Evolutionary conservation across 2,113 vertebrate species (phyloP), one percentile per base, ranked within the genome.

Genomic region (Garra rufa): DNA sequence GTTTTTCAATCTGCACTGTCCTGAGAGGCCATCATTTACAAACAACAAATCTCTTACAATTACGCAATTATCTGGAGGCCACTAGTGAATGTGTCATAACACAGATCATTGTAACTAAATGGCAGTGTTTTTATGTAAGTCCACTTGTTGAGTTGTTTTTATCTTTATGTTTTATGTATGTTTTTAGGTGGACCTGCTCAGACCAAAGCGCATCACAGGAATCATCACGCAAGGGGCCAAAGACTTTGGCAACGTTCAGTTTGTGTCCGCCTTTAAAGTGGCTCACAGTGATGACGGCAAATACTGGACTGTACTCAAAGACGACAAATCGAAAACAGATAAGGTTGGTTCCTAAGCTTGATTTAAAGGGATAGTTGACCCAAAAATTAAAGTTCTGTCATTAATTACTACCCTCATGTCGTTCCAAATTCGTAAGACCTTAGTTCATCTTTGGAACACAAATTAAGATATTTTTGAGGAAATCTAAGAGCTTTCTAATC

Each of bases 161-260:
- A 28, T 85, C 9, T 85, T 4, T 38, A 4, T 43, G 41, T 65
- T 14, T 65, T 44, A 44, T 34, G 34, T 34, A 34, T 34, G 34
- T 34, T n/a, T 57, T 57, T 57, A 99, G 98, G 94, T 99, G 13
- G 96, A 99, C 87, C 91, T 99, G 61, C 83, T 83, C 26, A 92
- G 92, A 28, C 88, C 92, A 76, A 99, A 95, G 90, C 95, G 92
- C 83, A 90, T 99, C 89, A 94, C 96, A 0, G 98, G 97, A 21
- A 92, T 99, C 88, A 90, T 99, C 90, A 99, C 97, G 0, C 98
- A 99, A 90, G 98, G 98, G 2, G 98, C 98, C 79, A 97, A 98
- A 38, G 97, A 99, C 92, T 98, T 99, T 1, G 98, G 98, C 26
- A 89, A 91, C 34, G 92, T 98, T 91, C 98, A 99, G 48, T 99